phyloP scores from a whole-genome alignment of 2,797 vertebrate species.

The Danio choprae region DNA sequence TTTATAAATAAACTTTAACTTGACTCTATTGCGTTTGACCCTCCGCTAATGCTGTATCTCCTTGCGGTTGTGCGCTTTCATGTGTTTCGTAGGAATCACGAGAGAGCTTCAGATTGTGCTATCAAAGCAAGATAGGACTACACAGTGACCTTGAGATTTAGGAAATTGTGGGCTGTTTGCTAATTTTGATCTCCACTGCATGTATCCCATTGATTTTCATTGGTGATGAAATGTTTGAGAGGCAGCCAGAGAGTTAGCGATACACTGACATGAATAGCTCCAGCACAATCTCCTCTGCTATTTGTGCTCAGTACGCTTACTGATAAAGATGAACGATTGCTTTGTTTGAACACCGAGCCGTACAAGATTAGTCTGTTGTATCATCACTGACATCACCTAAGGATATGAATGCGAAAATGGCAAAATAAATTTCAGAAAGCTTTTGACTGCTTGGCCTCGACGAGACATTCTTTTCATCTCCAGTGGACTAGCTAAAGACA shows the following conservation, averaged over 20 bases:
- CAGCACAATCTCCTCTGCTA: neutral
- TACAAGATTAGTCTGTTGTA: neutral
- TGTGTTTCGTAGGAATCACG: too few species aligned
- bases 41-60: too few species aligned
- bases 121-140: too few species aligned
- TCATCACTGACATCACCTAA: neutral
- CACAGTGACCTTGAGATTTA: too few species aligned
- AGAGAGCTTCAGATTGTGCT: too few species aligned
- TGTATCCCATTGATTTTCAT: too few species aligned
- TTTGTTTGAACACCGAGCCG: neutral
- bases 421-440: neutral
- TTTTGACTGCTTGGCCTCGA: neutral
- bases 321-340: neutral
- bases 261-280: neutral
- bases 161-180: too few species aligned
- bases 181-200: too few species aligned
- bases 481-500: neutral
- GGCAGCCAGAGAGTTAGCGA: neutral
- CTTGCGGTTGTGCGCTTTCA: too few species aligned
- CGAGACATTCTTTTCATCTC: slow-evolving; percentile 15
- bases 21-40: too few species aligned
- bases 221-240: neutral
- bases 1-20: too few species aligned
- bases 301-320: neutral
- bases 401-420: slow-evolving; percentile 15